A percentile compares a stretch with the other conserved stretches of the same genome.
These are phyloP conservation scores for Gymnodraco acuticeps DNA, from an alignment of 2,797 vertebrate species.

Conservation along the genomic window DNA sequence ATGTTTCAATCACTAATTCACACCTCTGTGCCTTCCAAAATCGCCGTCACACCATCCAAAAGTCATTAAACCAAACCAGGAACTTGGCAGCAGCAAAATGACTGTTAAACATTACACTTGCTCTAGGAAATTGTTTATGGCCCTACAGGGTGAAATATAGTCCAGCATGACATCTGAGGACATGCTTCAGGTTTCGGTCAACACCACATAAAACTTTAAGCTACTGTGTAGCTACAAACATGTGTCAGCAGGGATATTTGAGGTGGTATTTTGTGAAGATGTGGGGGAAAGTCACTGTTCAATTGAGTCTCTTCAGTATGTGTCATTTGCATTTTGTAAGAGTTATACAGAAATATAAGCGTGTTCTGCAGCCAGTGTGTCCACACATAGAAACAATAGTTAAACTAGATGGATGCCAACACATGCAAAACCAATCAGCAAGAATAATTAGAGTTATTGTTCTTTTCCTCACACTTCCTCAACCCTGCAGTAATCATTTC, in stretches of 20 bases:
- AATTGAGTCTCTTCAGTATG: conserved; percentile 29
- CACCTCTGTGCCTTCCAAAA: conserved; percentile 66
- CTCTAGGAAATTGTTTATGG: conserved; percentile 58
- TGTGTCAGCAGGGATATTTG: conserved; percentile 28
- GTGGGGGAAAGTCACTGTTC: conserved; percentile 29
- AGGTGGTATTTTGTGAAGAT: conserved; percentile 42
- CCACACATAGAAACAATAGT: conserved; percentile 54
- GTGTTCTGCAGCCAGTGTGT: conserved; percentile 35
- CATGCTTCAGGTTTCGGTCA: conserved; percentile 59
- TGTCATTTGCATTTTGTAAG: conserved; percentile 52
- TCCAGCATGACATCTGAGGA: conserved; percentile 65
- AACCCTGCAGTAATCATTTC: conserved; percentile 44
- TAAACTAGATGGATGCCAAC: conserved; percentile 52
- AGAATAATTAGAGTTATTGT: conserved; percentile 66
- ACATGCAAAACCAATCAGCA: conserved; percentile 64
- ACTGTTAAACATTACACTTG: conserved; percentile 62
- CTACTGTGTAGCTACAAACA: conserved; percentile 29
- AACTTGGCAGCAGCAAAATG: conserved; percentile 49
- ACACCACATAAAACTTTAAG: conserved; percentile 63
- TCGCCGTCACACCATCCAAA: conserved; percentile 55
- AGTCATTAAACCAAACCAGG: conserved; percentile 71
- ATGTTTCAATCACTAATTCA: conserved; percentile 66
- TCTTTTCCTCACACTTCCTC: conserved; percentile 53
- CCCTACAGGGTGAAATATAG: conserved; percentile 60
- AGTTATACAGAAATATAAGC: conserved; percentile 59